Percentiles rank a stretch among this genome's conserved stretches.
These are phyloP conservation scores for Neoseiulus cucumeris DNA, from an alignment of 1,140 invertebrate species.

Conservation along the genomic window DNA sequence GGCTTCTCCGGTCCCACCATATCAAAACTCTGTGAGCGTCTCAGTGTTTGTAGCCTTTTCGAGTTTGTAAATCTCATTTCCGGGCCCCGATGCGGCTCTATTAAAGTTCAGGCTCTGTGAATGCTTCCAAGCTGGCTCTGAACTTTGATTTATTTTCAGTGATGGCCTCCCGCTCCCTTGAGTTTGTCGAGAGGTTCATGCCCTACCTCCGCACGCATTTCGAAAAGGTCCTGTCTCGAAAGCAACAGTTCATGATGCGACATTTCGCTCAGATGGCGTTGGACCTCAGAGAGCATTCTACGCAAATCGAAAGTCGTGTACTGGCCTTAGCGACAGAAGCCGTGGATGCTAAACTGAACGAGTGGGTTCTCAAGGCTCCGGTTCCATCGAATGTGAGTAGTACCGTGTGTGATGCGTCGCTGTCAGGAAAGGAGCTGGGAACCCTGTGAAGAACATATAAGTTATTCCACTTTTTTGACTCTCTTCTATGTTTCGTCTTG, in stretches of 20 bases:
- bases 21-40: neutral
- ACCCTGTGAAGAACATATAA: too few relatives aligned
- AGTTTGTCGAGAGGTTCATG: neutral
- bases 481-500: too few relatives aligned
- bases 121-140: too few relatives aligned
- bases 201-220: conserved; percentile 26
- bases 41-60: too few relatives aligned
- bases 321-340: neutral
- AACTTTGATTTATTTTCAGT: neutral
- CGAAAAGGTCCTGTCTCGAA: conserved; percentile 55
- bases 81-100: too few relatives aligned
- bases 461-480: too few relatives aligned
- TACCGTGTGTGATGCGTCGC: too few relatives aligned
- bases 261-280: neutral
- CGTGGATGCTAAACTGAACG: conserved; percentile 14
- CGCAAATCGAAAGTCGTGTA: conserved; percentile 4
- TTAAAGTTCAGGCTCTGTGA: too few relatives aligned
- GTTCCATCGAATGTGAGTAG: conserved; percentile 80
- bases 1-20: neutral
- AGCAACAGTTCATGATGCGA: conserved; percentile 38
- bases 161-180: neutral
- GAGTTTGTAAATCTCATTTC: too few relatives aligned
- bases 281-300: neutral
- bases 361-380: conserved; percentile 82
- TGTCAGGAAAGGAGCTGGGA: too few relatives aligned